Evolutionary conservation across 2,113 vertebrate species (phyloP).

Genomic region (Tragulus kanchil): DNA sequence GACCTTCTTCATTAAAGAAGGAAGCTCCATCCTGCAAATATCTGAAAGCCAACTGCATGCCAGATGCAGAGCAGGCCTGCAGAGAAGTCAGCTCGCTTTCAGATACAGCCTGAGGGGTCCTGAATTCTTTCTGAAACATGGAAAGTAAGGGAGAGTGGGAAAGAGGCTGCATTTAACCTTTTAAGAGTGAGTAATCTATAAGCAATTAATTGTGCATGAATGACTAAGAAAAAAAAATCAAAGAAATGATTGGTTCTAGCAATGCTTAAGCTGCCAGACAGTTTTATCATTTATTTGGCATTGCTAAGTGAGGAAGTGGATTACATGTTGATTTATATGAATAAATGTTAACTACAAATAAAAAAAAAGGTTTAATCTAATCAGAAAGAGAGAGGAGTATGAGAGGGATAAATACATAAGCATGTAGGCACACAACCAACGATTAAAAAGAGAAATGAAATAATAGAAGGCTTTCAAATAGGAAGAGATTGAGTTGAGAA

Average conservation of each 20-base stretch:
- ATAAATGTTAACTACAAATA: slow-evolving; percentile 9
- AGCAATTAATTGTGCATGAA: slow-evolving; percentile 39
- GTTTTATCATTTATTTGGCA: slow-evolving; percentile 67
- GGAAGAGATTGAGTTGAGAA: not conserved
- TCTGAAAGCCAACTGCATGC: not conserved
- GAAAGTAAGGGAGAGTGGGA: not conserved
- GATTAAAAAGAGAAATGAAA: not conserved
- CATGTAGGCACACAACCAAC: too few species aligned
- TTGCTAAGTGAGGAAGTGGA: not conserved
- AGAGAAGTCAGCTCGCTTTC: not conserved
- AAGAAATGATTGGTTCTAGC: slow-evolving; percentile 34
- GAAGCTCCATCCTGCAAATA: not conserved
- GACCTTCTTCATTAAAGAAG: not conserved
- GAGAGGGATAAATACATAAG: not conserved
- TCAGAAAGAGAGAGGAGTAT: not conserved
- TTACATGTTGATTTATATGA: slow-evolving; percentile 38
- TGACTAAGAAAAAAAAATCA: slow-evolving; percentile 52
- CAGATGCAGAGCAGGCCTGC: rapidly evolving
- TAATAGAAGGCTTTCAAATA: not conserved
- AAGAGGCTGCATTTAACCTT: not conserved
- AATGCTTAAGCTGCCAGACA: slow-evolving; percentile 56
- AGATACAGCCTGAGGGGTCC: not conserved
- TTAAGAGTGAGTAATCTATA: not conserved
- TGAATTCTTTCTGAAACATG: not conserved
- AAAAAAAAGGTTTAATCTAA: too few species aligned